Evolutionary conservation across 2,888 invertebrate genomes (phyloP).

Genomic region (Noctua fimbriata): DNA sequence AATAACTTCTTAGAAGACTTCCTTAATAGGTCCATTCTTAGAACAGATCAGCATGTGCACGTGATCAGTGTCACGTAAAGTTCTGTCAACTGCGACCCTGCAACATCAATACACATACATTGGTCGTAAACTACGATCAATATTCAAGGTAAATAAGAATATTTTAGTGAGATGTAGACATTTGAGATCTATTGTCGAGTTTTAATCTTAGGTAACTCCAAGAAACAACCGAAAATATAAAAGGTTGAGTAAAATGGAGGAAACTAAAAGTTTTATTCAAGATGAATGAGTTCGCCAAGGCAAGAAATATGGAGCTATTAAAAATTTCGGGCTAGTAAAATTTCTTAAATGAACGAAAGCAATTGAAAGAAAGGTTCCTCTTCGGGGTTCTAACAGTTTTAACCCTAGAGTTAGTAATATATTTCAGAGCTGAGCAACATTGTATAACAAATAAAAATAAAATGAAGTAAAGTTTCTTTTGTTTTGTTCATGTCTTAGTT

Average conservation of each 20-base stretch:
- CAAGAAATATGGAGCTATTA: not conserved
- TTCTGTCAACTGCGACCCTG: not conserved
- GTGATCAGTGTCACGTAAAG: slow-evolving; percentile 14
- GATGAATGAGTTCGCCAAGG: not conserved
- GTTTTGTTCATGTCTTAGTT: not conserved
- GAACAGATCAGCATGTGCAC: slow-evolving; percentile 2
- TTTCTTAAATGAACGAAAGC: not conserved
- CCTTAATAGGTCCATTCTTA: not conserved
- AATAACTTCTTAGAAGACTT: not conserved
- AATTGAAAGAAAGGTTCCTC: not conserved
- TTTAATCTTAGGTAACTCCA: not conserved
- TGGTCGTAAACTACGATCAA: not conserved
- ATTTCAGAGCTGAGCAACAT: not conserved
- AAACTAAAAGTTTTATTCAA: not conserved
- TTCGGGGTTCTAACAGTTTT: not conserved
- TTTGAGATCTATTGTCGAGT: not conserved
- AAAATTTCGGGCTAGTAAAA: not conserved
- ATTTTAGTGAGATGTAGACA: not conserved
- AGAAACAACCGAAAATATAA: not conserved
- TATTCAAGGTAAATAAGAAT: not conserved
- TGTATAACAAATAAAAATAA: not conserved
- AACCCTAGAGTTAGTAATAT: not conserved
- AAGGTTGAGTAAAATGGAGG: not conserved
- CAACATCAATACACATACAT: not conserved
- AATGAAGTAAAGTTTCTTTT: not conserved